A percentile compares a stretch with the other conserved stretches of the same genome.
These are phyloP conservation scores for Eufriesea mexicana DNA, from an alignment of 1,140 invertebrate genomes.

Conservation along the genomic window DNA sequence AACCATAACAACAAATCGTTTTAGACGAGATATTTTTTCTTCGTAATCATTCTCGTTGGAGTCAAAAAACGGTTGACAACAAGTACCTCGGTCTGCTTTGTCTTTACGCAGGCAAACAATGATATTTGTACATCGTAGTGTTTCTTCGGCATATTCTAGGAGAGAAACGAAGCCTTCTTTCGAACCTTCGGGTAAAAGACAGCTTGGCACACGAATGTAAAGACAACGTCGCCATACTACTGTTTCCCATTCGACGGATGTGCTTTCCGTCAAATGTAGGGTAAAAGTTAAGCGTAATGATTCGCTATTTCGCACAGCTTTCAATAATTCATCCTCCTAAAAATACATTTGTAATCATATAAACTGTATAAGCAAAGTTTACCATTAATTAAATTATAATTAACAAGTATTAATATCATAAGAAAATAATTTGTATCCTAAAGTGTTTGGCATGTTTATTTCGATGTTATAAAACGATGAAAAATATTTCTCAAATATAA, in stretches of 20 bases:
- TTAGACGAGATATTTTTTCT: slow-evolving; percentile 56
- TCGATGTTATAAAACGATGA: neutral
- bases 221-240: slow-evolving; percentile 90
- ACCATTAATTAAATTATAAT: neutral
- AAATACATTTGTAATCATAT: slow-evolving; percentile 35
- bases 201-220: slow-evolving; percentile 93
- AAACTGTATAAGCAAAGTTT: neutral
- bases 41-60: slow-evolving; percentile 44
- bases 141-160: slow-evolving; percentile 97
- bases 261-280: slow-evolving; percentile 89
- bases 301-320: slow-evolving; percentile 85
- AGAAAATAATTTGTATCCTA: too few relatives aligned
- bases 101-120: slow-evolving; percentile 93
- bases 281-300: slow-evolving; percentile 89
- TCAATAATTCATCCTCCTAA: slow-evolving; percentile 83
- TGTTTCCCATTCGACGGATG: slow-evolving; percentile 91
- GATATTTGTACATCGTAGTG: slow-evolving; percentile 91
- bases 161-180: slow-evolving; percentile 96
- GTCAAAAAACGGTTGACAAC: slow-evolving; percentile 62
- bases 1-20: slow-evolving; percentile 76
- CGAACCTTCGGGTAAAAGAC: slow-evolving; percentile 92
- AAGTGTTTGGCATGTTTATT: too few relatives aligned
- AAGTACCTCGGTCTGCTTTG: slow-evolving; percentile 89
- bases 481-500: neutral
- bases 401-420: too few relatives aligned